phyloP scores from a whole-genome alignment of 2,888 invertebrate genomes.

The Linnaemya vulpina region DNA sequence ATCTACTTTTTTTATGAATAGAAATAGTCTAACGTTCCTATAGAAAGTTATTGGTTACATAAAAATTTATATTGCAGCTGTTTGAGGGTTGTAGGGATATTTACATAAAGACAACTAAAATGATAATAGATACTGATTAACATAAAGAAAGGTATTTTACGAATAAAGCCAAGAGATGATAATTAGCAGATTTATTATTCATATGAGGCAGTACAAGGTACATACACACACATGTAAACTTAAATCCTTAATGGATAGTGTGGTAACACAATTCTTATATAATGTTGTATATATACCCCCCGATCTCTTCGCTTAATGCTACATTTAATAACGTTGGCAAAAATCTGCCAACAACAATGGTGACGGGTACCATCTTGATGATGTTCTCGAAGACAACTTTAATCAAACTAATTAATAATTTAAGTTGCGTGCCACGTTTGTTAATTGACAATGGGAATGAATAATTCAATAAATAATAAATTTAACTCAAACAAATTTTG shows the following conservation, averaged over 20 bases:
- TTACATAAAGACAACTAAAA: not conserved
- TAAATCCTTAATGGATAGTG: conserved; percentile 28
- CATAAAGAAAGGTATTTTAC: not conserved
- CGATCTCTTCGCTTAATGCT: too few relatives aligned
- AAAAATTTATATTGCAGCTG: not conserved
- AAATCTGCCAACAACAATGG: not conserved
- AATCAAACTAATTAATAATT: conserved; percentile 83
- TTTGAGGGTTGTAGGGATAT: not conserved
- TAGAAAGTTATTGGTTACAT: not conserved
- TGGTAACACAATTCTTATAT: not conserved
- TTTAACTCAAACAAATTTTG: conserved; percentile 12
- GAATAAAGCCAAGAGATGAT: not conserved
- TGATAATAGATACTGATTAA: not conserved
- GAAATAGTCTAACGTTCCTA: not conserved
- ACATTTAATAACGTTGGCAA: not conserved
- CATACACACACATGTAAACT: conserved; percentile 37
- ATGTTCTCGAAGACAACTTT: conserved; percentile 75
- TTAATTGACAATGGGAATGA: conserved; percentile 80
- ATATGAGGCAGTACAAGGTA: conserved; percentile 24
- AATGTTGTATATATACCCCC: not conserved
- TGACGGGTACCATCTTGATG: conserved; percentile 9
- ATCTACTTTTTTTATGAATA: conserved; percentile 71
- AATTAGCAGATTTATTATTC: conserved; percentile 36
- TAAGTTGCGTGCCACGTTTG: conserved; percentile 79
- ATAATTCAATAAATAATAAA: conserved; percentile 79